These are phyloP conservation scores for Xenus cinereus DNA, from an alignment of 2,113 vertebrate genomes.

Conservation along the genomic window DNA sequence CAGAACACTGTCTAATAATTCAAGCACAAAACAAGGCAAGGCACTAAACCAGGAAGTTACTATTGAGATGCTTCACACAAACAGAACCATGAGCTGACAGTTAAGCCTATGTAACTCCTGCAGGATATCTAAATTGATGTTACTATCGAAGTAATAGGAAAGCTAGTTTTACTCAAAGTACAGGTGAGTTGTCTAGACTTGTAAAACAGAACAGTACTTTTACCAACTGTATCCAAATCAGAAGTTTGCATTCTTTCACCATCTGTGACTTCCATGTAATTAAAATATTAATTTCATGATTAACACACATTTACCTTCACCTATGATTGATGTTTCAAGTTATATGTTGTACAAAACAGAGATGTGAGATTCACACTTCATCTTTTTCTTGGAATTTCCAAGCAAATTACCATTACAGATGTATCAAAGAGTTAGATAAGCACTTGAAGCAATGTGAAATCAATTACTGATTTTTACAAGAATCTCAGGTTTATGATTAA, in stretches of 20 bases:
- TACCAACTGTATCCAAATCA: background rate
- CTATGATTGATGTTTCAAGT: background rate
- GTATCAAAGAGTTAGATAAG: background rate
- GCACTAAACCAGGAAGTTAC: background rate
- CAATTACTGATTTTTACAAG: background rate
- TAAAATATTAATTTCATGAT: background rate
- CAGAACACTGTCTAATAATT: rapidly evolving
- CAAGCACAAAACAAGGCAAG: background rate
- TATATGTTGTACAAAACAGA: background rate
- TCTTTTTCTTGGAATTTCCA: background rate
- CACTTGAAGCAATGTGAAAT: background rate
- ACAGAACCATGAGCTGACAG: background rate
- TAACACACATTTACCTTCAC: background rate
- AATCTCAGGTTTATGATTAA: background rate
- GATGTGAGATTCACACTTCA: background rate
- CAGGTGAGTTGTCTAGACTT: background rate
- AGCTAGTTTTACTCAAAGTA: background rate
- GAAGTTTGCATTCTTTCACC: background rate
- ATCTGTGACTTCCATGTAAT: rapidly evolving
- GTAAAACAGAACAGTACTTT: background rate
- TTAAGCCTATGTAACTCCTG: background rate
- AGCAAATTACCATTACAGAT: background rate
- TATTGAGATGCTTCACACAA: background rate
- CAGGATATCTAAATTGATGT: background rate
- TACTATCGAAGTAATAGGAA: background rate